Evolutionary conservation across 2,797 vertebrate genomes (phyloP), one percentile per base, ranked within the genome.

Genomic region (Alcedo atthis): DNA sequence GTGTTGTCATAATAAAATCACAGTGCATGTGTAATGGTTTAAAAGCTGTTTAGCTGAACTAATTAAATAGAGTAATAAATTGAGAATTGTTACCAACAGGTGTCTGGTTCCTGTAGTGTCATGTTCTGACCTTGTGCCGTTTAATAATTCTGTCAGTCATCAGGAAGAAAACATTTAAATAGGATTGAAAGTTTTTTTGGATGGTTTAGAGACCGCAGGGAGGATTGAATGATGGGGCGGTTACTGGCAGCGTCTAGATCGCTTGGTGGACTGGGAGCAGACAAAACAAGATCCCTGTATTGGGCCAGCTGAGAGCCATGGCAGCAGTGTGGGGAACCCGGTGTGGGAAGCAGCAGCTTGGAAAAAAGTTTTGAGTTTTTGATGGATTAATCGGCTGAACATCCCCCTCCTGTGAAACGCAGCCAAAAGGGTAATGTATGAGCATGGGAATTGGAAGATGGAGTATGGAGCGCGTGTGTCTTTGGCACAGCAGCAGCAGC

Each of bases 381-480:
- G 92, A 83, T 94, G 89, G 62, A 94, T 95, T 92, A 85, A 91
- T 95, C 82, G 85, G 77, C 73, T 83, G 85, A 95, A 89, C 28
- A 9, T 85, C 51, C 58, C n/a, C 68, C 79, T 85, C 73, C 87
- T 92, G 91, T 92, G 87, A 89, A 91, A 87, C 16, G 51, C n/a
- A 28, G 87, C 92, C 79, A 80, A 81, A 81, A 94, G 92, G 66
- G 76, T 93, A 87, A 81, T 51, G 69, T 51, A 85, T 69, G 89
- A 96, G 73, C 87, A 82, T 9, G 63, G 89, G 92, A 92, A 49
- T 5, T 86, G 91, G 82, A 87, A 84, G 93, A 93, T 86, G 85
- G 93, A 92, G 48, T 43, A 61, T 26, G 59, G 93, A 15, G 73
- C 57, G 80, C 8, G 6, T 83, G 62, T 69, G 51, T 85, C 89